Percentiles rank a stretch among this genome's conserved stretches.
Conservation (phyloP, 2,113 vertebrate genomes). For the Mustelus asterias region DNA sequence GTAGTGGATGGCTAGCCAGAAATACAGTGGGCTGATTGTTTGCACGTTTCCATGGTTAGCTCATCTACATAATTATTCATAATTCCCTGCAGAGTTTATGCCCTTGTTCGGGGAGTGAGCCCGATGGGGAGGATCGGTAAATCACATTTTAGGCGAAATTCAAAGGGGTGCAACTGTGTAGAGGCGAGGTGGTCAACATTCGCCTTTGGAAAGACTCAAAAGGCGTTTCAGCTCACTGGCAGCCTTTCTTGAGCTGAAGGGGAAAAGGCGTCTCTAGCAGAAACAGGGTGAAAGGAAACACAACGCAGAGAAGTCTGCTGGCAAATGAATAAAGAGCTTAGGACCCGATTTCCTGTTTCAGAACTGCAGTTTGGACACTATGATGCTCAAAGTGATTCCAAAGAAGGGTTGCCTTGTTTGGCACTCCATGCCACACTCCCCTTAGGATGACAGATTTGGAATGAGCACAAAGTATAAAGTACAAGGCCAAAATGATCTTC, state of each 20-base stretch:
- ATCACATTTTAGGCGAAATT: neutral
- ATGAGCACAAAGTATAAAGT: neutral
- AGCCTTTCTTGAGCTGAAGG: constrained; percentile 7
- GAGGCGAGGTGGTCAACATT: constrained; percentile 29
- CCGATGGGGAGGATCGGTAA: constrained; percentile 21
- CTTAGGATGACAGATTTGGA: neutral
- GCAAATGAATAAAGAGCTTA: neutral
- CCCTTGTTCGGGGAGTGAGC: neutral
- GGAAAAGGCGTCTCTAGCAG: constrained; percentile 24
- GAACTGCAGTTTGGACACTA: neutral
- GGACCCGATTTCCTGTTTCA: neutral
- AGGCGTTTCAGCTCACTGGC: neutral
- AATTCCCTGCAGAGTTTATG: neutral
- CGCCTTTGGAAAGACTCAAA: constrained; percentile 9
- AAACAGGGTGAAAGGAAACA: constrained; percentile 19
- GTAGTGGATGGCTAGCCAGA: neutral
- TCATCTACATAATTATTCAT: constrained; percentile 31
- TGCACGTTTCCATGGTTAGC: constrained; percentile 28
- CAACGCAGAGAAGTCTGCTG: constrained; percentile 1
- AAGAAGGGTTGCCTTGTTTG: constrained; percentile 22
- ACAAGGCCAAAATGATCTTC: neutral
- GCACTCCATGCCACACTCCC: neutral
- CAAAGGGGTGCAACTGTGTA: constrained; percentile 7
- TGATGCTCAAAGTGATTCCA: constrained; percentile 16
- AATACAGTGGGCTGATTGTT: neutral